Evolutionary conservation across 2,888 invertebrate species (phyloP), one percentile per base, ranked within the genome.

Genomic region (Tigriopus californicus): DNA sequence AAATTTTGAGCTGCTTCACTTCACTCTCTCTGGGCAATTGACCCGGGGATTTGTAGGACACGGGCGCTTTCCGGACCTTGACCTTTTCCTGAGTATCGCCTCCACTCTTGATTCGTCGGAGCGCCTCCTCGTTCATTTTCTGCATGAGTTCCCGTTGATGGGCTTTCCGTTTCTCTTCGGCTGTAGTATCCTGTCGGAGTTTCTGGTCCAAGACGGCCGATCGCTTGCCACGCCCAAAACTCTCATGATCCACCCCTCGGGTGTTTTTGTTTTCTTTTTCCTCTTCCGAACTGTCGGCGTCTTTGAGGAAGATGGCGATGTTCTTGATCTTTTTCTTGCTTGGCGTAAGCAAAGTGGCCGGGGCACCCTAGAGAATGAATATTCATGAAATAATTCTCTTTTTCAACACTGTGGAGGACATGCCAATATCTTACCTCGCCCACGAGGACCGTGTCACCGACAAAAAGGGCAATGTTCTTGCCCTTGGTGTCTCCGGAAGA

Each of bases 391-490:
- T 24, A 20, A 44, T 52, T 25, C 46, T 15, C 41, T 22, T 10
- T 5, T 20, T 56, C 55, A n/a, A 13, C 12, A 46, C 49, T 33
- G 33, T 5, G 4, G 8, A 33, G 33, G 33, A 8, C 33, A 25
- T 54, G 22, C 44, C 22, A 33, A 49, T 5, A 41, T 25, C 24
- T 41, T 67, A 79, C 85, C 67, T 94, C 92, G 67, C 87, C 89
- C 0, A 95, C 88, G 65, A 91, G 71, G n/a, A 94, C 91, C 15
- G 97, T 98, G 70, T 98, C 98, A 2, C 95, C 97, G 66, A 98
- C 79, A 68, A 92, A 95, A 2, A 99, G 75, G 0, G 97, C 92
- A 69, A 92, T 94, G 0, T 75, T 79, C 76, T 92, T 92, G n/a
- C 69, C 68, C 52, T 69, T 68, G 42, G 84, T 83, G 72, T 88